A percentile compares a stretch with the other conserved stretches of the same genome.
Evolutionary conservation across 1,140 invertebrate species (phyloP).

Genomic region (Cecropterus lyciades): DNA sequence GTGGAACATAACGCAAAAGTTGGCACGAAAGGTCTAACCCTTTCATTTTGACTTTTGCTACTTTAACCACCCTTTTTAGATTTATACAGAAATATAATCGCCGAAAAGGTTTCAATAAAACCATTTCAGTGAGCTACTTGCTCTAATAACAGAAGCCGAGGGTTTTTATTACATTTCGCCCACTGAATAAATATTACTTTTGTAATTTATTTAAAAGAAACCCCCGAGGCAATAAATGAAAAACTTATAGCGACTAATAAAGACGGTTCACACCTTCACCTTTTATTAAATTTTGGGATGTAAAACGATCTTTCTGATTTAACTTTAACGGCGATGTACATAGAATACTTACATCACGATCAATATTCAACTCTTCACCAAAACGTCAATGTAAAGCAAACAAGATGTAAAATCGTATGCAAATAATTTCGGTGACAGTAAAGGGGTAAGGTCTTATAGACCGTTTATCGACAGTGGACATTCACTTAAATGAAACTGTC

Average conservation of each 20-base stretch:
- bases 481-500: slow-evolving; percentile 18
- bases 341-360: background rate
- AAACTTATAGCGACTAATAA: slow-evolving; percentile 52
- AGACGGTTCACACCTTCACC: slow-evolving; percentile 36
- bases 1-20: slow-evolving; percentile 19
- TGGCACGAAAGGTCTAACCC: slow-evolving; percentile 6
- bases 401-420: background rate
- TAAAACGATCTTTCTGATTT: background rate
- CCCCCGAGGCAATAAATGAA: slow-evolving; percentile 43
- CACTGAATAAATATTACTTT: slow-evolving; percentile 42
- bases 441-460: slow-evolving; percentile 20
- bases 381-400: slow-evolving; percentile 18
- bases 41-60: slow-evolving; percentile 11
- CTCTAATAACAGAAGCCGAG: slow-evolving; percentile 23
- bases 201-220: slow-evolving; percentile 50
- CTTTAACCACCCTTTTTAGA: slow-evolving; percentile 14
- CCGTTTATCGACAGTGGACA: slow-evolving; percentile 30
- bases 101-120: slow-evolving; percentile 30
- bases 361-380: background rate
- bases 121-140: slow-evolving; percentile 16
- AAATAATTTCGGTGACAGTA: background rate
- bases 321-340: background rate
- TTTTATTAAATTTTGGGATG: slow-evolving; percentile 20
- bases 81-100: slow-evolving; percentile 14
- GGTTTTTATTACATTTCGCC: slow-evolving; percentile 33